Base-by-base conservation (phyloP, 1,140 invertebrate species). In the Sesamia nonagrioides region DNA sequence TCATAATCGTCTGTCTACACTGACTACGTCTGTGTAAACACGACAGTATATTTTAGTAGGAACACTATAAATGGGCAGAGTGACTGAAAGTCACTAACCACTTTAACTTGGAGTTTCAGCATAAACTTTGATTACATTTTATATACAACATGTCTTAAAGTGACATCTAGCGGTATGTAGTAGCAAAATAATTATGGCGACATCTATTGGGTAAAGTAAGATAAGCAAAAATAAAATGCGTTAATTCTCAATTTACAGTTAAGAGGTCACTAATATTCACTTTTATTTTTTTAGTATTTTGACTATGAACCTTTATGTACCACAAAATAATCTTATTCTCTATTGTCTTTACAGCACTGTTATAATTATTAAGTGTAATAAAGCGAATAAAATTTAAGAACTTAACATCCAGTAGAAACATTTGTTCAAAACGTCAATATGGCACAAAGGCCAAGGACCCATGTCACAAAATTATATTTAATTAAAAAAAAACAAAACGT, bases 11-110 rank as follows among this genome's bases (percentile, higher is more conserved):
- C 74, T 83, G 77, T 83, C 40, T 17, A 40, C 61, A 66, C 82
- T 83, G 73, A 77, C n/a, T n/a, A n/a, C n/a, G n/a, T n/a, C n/a
- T n/a, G 63, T 82, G 83, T 91, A 91, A 89, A 87, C 87, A 89
- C 54, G 61, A 61, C 63, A 66, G 77, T 84, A 88, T 89, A 88
- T 89, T 89, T 91, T 88, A 84, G 85, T 88, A 84, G 85, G 87
- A 86, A 88, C 79, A 81, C 86, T 81, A 88, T 88, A 85, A 88
- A 88, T 89, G 88, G 87, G 86, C 77, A 86, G 86, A 82, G 87
- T 85, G 87, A 88, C 86, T 89, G 85, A 89, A 88, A 86, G 83
- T 85, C 83, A 83, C 84, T 85, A 84, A 83, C 84, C 86, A 58
- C 56, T 45, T 75, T 15, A 82, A 82, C 45, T 50, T 50, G 45